Percentiles rank a stretch among this genome's conserved stretches.
Evolutionary conservation across 1,140 invertebrate genomes (phyloP).

Genomic region (Rhynchophorus ferrugineus): DNA sequence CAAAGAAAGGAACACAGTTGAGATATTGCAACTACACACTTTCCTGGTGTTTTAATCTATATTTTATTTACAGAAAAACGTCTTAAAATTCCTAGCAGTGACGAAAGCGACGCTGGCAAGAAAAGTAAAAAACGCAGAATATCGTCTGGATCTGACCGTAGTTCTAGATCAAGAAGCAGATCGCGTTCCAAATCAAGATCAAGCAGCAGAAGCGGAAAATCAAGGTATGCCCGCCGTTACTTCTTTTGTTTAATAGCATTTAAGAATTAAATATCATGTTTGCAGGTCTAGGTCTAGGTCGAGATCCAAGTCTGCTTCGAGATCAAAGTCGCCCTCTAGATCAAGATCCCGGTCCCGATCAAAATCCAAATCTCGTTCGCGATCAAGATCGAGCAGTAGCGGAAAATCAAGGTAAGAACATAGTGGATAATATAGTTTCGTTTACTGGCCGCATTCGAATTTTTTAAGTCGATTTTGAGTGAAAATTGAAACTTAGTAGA

Average conservation of each 20-base stretch:
- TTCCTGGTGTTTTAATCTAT: no score
- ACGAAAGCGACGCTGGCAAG: slow-evolving; percentile 50
- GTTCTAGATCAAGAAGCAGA: slow-evolving; percentile 33
- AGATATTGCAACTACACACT: no score
- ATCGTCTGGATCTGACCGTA: slow-evolving; percentile 42
- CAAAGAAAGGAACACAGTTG: no score
- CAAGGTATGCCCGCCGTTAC: not conserved
- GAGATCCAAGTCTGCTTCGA: slow-evolving; percentile 27
- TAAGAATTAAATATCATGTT: not conserved
- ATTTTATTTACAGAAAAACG: slow-evolving; percentile 32
- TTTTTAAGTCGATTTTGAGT: no score
- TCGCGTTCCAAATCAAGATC: slow-evolving; percentile 27
- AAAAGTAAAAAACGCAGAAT: slow-evolving; percentile 42
- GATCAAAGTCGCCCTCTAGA: slow-evolving; percentile 21
- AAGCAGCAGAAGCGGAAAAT: slow-evolving; percentile 13
- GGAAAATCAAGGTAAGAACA: no score
- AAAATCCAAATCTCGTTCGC: slow-evolving; percentile 27
- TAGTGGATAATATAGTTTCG: no score
- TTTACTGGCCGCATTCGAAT: no score
- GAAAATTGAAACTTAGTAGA: no score
- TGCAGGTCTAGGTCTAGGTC: not conserved
- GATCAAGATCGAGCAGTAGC: slow-evolving; percentile 31
- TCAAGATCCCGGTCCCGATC: slow-evolving; percentile 7
- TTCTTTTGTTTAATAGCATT: not conserved
- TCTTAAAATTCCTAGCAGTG: slow-evolving; percentile 53